Percentiles rank a stretch among this genome's conserved stretches.
These are phyloP conservation scores for Molorchus minor DNA, from an alignment of 2,888 invertebrate genomes.

Conservation along the genomic window DNA sequence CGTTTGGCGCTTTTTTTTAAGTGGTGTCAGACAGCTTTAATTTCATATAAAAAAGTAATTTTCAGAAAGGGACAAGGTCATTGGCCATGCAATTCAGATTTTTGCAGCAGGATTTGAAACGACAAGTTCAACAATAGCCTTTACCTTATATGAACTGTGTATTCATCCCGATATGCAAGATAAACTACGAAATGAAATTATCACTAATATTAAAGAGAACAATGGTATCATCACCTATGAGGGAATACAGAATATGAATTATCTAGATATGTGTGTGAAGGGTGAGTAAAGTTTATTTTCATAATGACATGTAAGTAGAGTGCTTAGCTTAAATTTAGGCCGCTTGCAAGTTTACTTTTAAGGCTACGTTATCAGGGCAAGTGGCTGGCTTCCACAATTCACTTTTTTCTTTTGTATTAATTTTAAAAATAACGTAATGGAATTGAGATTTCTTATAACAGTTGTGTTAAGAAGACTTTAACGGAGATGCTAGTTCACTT, in stretches of 20 bases:
- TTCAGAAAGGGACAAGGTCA: conserved; percentile 33
- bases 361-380: no score
- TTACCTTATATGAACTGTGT: conserved; percentile 67
- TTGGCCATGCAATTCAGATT: conserved; percentile 54
- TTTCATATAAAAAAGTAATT: neutral
- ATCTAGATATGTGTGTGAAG: conserved; percentile 56
- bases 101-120: conserved; percentile 72
- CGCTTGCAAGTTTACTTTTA: no score
- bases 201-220: conserved; percentile 54
- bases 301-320: no score
- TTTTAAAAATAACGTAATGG: no score
- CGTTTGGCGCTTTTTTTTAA: neutral
- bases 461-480: no score
- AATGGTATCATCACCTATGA: conserved; percentile 65
- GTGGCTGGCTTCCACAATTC: no score
- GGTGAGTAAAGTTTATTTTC: no score
- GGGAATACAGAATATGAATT: conserved; percentile 65
- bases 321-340: no score
- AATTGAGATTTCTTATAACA: no score
- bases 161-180: conserved; percentile 65
- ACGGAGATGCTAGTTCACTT: no score
- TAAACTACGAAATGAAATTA: conserved; percentile 64
- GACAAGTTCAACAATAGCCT: conserved; percentile 67
- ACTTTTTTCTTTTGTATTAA: no score
- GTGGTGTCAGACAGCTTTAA: neutral